phyloP scores from a whole-genome alignment of 2,797 vertebrate genomes.

The Lepidocolaptes lacrymiger region DNA sequence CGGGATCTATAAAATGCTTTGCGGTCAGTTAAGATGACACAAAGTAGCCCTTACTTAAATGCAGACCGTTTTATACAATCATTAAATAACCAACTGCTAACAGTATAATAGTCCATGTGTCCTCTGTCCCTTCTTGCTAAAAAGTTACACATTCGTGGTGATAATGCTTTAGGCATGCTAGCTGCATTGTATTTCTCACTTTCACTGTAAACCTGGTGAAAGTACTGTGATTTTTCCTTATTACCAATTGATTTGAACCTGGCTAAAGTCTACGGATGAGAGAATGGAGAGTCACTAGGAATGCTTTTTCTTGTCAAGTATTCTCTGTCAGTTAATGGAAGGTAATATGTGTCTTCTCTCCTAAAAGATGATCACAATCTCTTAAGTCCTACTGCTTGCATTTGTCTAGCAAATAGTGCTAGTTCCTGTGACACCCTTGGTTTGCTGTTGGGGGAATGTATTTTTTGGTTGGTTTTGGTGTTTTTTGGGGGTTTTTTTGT shows the following conservation, averaged over 20 bases:
- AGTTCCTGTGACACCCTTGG: neutral
- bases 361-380: neutral
- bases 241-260: neutral
- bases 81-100: neutral
- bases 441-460: neutral
- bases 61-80: neutral
- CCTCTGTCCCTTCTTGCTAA: neutral
- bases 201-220: conserved; percentile 36
- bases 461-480: neutral
- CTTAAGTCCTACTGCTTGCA: neutral
- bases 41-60: neutral
- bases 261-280: neutral
- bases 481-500: neutral
- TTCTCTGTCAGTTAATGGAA: neutral
- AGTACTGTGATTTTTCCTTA: neutral
- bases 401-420: neutral
- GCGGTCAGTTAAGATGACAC: neutral
- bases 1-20: neutral
- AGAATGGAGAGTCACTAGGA: conserved; percentile 5
- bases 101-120: accelerated
- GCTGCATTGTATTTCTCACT: conserved; percentile 41
- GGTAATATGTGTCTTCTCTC: neutral
- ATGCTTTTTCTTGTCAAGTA: neutral
- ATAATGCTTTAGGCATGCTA: neutral
- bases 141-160: neutral